A percentile compares a stretch with the other conserved stretches of the same genome.
These are phyloP conservation scores for Pyrocoelia pectoralis DNA, from an alignment of 2,888 invertebrate genomes.

Conservation along the genomic window DNA sequence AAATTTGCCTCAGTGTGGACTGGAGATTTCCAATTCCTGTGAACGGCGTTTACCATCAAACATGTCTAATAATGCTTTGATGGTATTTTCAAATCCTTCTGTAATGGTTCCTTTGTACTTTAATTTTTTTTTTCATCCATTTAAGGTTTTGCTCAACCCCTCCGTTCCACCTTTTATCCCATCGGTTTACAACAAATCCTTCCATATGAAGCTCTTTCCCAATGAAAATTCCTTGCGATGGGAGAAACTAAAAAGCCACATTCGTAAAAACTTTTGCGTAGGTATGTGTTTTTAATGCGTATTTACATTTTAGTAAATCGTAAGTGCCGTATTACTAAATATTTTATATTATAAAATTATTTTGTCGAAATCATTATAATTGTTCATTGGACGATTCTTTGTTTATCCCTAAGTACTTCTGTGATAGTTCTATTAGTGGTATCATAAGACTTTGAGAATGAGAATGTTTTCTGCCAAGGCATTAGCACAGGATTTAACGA, in stretches of 20 bases:
- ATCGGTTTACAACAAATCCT: conserved; percentile 67
- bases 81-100: conserved; percentile 73
- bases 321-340: conserved; percentile 54
- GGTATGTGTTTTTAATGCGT: too few relatives aligned
- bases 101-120: conserved; percentile 72
- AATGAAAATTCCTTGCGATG: conserved; percentile 65
- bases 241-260: conserved; percentile 59
- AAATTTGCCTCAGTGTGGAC: conserved; percentile 77
- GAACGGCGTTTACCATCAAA: conserved; percentile 68
- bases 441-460: too few relatives aligned
- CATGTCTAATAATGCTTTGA: conserved; percentile 72
- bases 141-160: conserved; percentile 68
- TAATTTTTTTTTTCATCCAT: conserved; percentile 73
- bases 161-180: conserved; percentile 67
- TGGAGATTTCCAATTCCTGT: too few relatives aligned
- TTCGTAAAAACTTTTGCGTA: too few relatives aligned
- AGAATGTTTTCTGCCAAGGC: too few relatives aligned
- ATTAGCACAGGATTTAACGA: too few relatives aligned
- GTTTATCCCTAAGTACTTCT: too few relatives aligned
- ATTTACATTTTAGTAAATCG: too few relatives aligned
- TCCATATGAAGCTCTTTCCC: conserved; percentile 68
- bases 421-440: too few relatives aligned
- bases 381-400: too few relatives aligned
- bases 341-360: too few relatives aligned
- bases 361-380: too few relatives aligned